Conservation (phyloP, 1,140 invertebrate genomes). For the Latrodectus geometricus region DNA sequence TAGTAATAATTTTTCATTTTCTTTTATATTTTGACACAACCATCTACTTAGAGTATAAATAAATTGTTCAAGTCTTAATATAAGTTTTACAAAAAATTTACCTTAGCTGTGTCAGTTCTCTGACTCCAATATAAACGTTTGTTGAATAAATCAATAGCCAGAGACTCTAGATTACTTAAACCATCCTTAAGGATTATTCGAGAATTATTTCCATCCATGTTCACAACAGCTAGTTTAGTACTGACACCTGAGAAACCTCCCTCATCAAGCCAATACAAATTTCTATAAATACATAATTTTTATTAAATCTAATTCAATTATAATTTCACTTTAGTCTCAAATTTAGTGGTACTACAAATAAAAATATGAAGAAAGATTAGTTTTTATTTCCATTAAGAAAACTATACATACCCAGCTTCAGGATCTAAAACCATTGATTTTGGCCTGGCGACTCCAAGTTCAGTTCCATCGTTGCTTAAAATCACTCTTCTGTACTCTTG, state of each 20-base stretch:
- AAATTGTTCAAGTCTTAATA: not conserved
- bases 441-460: slow-evolving; percentile 87
- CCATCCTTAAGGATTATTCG: slow-evolving; percentile 75
- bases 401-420: slow-evolving; percentile 78
- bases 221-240: slow-evolving; percentile 90
- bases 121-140: slow-evolving; percentile 89
- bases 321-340: not conserved
- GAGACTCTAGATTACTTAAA: slow-evolving; percentile 81
- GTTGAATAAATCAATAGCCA: slow-evolving; percentile 86
- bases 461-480: slow-evolving; percentile 89
- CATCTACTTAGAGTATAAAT: too few species aligned
- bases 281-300: slow-evolving; percentile 70
- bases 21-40: too few species aligned
- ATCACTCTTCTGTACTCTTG: slow-evolving; percentile 82
- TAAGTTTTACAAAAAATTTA: slow-evolving; percentile 68
- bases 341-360: not conserved
- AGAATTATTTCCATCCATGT: slow-evolving; percentile 89
- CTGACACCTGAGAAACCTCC: slow-evolving; percentile 86
- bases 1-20: too few species aligned
- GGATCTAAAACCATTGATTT: slow-evolving; percentile 91
- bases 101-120: slow-evolving; percentile 76
- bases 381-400: not conserved
- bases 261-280: slow-evolving; percentile 95
- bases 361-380: not conserved
- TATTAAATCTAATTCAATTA: not conserved